Conservation (phyloP, 2,113 vertebrate species). For the Sclerurus mexicanus region DNA sequence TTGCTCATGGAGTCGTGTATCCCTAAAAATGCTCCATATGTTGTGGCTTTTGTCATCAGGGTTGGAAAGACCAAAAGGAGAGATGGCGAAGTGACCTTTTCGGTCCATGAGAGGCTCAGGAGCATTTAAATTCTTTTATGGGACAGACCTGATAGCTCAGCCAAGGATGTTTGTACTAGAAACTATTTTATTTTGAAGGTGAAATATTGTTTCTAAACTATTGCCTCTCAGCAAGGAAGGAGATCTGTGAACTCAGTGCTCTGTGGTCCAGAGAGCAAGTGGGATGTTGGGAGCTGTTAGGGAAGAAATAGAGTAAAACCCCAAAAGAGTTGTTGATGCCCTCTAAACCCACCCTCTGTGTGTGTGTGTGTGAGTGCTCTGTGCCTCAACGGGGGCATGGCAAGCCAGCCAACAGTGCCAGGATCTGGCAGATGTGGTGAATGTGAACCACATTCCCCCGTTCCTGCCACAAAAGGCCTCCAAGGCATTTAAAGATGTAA, state of each 20-base stretch:
- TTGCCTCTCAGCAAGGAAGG: not conserved
- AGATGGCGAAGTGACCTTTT: not conserved
- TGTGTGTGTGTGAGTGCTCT: not conserved
- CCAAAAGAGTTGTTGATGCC: not conserved
- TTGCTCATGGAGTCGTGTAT: not conserved
- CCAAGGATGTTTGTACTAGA: not conserved
- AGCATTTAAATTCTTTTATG: not conserved
- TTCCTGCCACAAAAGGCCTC: slow-evolving; percentile 27
- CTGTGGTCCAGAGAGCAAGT: not conserved
- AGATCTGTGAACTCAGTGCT: not conserved
- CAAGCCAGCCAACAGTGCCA: not conserved
- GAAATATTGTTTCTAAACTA: not conserved
- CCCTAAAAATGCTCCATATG: not conserved
- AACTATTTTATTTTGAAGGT: not conserved
- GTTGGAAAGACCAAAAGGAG: not conserved
- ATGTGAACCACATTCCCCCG: not conserved
- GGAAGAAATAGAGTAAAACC: not conserved
- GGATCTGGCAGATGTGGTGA: not conserved
- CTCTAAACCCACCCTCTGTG: not conserved
- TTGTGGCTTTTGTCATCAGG: not conserved
- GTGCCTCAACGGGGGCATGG: not conserved
- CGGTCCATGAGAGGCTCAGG: not conserved
- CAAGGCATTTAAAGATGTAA: not conserved
- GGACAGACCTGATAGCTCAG: not conserved
- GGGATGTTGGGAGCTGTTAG: not conserved